A percentile compares a stretch with the other conserved stretches of the same genome.
Evolutionary conservation across 2,113 vertebrate species (phyloP).

Genomic region (Sigmodon hispidus): DNA sequence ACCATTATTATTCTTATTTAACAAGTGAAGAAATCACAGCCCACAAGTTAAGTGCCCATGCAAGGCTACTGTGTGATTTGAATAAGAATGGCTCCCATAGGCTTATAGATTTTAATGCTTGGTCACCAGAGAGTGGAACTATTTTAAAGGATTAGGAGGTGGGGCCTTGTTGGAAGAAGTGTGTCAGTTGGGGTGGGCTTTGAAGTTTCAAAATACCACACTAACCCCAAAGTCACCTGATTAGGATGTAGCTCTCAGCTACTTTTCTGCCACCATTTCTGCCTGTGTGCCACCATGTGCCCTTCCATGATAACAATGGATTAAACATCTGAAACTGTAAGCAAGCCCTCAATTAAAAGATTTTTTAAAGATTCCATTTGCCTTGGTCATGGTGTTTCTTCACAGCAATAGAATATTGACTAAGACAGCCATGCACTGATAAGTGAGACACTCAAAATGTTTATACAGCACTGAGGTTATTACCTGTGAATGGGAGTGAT

Average conservation of each 20-base stretch:
- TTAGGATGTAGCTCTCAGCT: background rate
- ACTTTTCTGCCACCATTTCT: background rate
- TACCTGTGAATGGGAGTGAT: rapidly evolving
- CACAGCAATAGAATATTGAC: background rate
- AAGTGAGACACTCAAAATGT: background rate
- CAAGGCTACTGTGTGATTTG: background rate
- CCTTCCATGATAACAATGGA: background rate
- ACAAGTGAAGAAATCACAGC: rapidly evolving
- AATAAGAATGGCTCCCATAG: background rate
- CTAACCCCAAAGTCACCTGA: background rate
- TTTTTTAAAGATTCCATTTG: background rate
- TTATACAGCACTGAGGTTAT: background rate
- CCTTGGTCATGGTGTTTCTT: background rate
- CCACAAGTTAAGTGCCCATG: background rate
- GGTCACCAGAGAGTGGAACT: background rate
- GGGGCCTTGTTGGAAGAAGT: background rate
- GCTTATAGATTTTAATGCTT: background rate
- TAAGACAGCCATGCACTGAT: background rate
- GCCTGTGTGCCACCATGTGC: background rate
- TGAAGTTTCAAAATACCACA: background rate
- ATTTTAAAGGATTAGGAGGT: background rate
- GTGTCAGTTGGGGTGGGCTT: background rate
- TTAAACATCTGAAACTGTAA: background rate
- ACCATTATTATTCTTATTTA: rapidly evolving
- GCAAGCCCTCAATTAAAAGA: background rate